A percentile compares a stretch with the other conserved stretches of the same genome.
Evolutionary conservation across 2,888 invertebrate genomes (phyloP).

Genomic region (Lamellibrachia columna): DNA sequence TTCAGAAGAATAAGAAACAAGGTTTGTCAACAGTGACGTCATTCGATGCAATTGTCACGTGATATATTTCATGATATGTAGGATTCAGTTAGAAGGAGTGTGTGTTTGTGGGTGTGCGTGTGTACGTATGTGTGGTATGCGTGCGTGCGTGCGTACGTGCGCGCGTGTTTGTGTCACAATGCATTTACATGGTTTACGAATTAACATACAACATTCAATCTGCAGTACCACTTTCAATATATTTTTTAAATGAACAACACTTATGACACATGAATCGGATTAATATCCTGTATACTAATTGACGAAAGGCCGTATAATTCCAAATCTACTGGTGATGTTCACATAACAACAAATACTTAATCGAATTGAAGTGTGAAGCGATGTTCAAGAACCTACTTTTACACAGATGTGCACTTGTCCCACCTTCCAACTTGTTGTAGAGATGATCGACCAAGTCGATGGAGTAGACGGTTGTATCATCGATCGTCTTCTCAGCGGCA

Average conservation of each 20-base stretch:
- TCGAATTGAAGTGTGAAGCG: neutral
- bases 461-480: slow-evolving; percentile 60
- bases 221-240: too few relatives aligned
- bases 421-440: neutral
- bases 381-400: too few relatives aligned
- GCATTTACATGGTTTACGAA: too few relatives aligned
- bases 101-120: too few relatives aligned
- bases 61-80: neutral
- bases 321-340: neutral
- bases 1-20: slow-evolving; percentile 35
- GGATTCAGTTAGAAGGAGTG: too few relatives aligned
- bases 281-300: too few relatives aligned
- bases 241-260: neutral
- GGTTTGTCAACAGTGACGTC: neutral
- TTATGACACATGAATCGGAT: too few relatives aligned
- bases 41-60: neutral
- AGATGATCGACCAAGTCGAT: slow-evolving; percentile 37
- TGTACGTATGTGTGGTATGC: too few relatives aligned
- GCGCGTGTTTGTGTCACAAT: neutral
- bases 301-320: too few relatives aligned
- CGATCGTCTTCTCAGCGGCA: slow-evolving; percentile 55
- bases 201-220: too few relatives aligned
- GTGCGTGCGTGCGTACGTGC: neutral
- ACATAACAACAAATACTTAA: neutral
- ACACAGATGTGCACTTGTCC: neutral